These are phyloP conservation scores for Ormyrus labotus DNA, from an alignment of 2,888 invertebrate species.

Conservation along the genomic window DNA sequence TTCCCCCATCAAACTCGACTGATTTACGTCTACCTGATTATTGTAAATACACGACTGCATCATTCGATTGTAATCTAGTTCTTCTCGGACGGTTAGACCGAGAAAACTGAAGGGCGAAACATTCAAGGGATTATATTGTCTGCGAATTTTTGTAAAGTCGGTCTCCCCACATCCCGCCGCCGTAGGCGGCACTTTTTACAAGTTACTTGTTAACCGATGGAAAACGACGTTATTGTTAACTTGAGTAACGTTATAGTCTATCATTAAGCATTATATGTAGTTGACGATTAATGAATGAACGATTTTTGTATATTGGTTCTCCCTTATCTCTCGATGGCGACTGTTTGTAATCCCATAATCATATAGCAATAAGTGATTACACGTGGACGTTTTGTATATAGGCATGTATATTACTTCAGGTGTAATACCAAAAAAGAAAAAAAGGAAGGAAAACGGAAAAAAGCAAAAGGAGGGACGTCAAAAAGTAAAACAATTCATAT, in stretches of 20 bases:
- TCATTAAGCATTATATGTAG: background rate
- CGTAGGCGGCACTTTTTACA: too few species aligned
- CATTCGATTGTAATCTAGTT: background rate
- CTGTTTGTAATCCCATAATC: conserved; percentile 3
- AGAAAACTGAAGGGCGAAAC: background rate
- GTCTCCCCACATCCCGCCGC: background rate
- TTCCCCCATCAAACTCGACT: conserved; percentile 18
- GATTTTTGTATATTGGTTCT: background rate
- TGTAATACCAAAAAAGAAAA: background rate
- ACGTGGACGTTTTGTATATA: conserved; percentile 31
- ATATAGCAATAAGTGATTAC: conserved; percentile 10
- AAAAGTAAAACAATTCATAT: background rate
- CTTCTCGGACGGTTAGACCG: background rate
- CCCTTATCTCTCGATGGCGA: background rate
- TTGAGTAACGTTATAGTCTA: conserved; percentile 11
- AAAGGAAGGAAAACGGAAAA: too few species aligned
- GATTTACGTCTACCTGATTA: conserved; percentile 11
- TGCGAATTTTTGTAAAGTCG: conserved; percentile 11
- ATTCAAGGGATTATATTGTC: background rate
- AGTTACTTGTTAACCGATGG: too few species aligned
- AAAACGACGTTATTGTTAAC: conserved; percentile 2
- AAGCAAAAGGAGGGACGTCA: too few species aligned
- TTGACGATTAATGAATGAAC: background rate
- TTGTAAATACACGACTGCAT: conserved; percentile 28
- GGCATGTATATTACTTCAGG: conserved; percentile 24